Evolutionary conservation across 2,888 invertebrate genomes (phyloP).

Genomic region (Caenorhabditis virilis): DNA sequence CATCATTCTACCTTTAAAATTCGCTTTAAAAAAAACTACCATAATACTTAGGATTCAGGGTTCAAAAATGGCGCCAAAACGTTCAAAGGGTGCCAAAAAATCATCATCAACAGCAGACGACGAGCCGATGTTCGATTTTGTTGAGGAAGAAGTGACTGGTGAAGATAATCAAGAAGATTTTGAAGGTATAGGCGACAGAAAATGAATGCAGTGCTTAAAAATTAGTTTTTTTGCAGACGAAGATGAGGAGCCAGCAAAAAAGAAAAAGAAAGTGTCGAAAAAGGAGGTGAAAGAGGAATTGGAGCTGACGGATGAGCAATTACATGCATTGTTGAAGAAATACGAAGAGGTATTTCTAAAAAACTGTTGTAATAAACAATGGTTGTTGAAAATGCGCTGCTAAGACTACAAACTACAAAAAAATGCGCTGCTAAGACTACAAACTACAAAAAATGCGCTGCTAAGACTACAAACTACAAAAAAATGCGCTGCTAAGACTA

Average conservation of each 20-base stretch:
- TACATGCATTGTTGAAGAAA: slow-evolving; percentile 32
- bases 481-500: no score
- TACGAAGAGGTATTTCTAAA: slow-evolving; percentile 23
- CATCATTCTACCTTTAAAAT: background rate
- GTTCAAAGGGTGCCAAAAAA: slow-evolving; percentile 2
- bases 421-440: no score
- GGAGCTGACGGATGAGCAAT: slow-evolving; percentile 27
- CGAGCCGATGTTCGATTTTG: slow-evolving; percentile 32
- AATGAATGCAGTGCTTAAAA: no score
- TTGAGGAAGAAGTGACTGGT: slow-evolving; percentile 37
- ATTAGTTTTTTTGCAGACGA: no score
- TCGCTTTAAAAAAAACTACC: no score
- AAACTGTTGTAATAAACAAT: no score
- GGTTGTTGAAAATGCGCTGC: no score
- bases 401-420: no score
- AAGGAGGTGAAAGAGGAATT: slow-evolving; percentile 20
- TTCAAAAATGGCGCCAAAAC: slow-evolving; percentile 1
- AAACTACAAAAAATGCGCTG: no score
- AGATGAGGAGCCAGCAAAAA: slow-evolving; percentile 28
- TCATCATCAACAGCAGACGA: slow-evolving; percentile 17
- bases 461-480: no score
- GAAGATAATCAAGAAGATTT: slow-evolving; percentile 5
- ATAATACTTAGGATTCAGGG: no score
- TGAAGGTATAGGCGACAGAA: slow-evolving; percentile 1
- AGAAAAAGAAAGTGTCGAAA: slow-evolving; percentile 20